Conservation (phyloP, 2,888 invertebrate genomes). For the Crepidodera aurea region DNA sequence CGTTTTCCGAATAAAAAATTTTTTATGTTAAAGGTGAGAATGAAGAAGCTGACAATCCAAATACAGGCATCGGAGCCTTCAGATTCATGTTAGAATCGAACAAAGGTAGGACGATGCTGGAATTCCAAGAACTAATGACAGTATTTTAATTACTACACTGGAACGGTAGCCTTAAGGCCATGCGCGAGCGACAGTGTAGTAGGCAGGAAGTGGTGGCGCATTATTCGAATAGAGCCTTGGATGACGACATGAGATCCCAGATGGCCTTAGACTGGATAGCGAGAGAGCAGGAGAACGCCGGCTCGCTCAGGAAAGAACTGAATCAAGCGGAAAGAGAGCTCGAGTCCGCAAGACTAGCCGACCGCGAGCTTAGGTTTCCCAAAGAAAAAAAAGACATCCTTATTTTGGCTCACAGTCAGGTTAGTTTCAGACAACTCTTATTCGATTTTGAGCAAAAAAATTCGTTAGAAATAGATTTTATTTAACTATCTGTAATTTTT, state of each 20-base stretch:
- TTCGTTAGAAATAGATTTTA: no score
- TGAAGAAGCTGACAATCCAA: slow-evolving; percentile 71
- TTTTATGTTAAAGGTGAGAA: slow-evolving; percentile 63
- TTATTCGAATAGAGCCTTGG: slow-evolving; percentile 89
- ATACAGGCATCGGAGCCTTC: slow-evolving; percentile 77
- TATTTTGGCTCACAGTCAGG: slow-evolving; percentile 86
- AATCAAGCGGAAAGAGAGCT: slow-evolving; percentile 87
- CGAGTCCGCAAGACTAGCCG: slow-evolving; percentile 84
- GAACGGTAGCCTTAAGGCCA: slow-evolving; percentile 95
- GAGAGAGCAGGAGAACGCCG: slow-evolving; percentile 75
- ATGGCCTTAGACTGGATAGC: slow-evolving; percentile 97
- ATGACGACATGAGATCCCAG: slow-evolving; percentile 95
- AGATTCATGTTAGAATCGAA: slow-evolving; percentile 81
- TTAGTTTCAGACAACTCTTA: no score
- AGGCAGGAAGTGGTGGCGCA: slow-evolving; percentile 92
- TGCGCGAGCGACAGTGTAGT: slow-evolving; percentile 94
- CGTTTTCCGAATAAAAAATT: no score
- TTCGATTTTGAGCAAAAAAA: neutral
- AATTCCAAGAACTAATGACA: slow-evolving; percentile 97
- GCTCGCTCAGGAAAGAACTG: slow-evolving; percentile 82
- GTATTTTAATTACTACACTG: slow-evolving; percentile 95
- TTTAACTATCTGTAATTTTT: no score
- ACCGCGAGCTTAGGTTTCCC: slow-evolving; percentile 89
- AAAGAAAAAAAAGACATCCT: slow-evolving; percentile 96
- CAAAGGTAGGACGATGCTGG: slow-evolving; percentile 93